phyloP scores from a whole-genome alignment of 2,113 vertebrate species.

The Rhinogobius similis region DNA sequence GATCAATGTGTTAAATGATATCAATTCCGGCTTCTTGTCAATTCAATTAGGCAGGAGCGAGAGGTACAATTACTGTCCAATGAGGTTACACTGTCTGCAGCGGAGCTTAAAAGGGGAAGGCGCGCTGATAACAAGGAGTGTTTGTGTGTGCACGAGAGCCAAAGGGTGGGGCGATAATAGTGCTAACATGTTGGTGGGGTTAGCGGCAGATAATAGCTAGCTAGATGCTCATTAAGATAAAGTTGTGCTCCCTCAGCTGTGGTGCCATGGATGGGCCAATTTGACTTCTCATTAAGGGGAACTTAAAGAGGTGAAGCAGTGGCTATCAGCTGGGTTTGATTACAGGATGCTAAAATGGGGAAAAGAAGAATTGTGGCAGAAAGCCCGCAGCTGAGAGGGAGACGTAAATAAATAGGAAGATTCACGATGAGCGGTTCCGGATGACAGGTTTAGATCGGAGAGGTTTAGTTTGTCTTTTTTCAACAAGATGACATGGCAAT shows the following conservation, averaged over 20 bases:
- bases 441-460: slow-evolving; percentile 28
- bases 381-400: slow-evolving; percentile 12
- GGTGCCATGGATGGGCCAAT: slow-evolving; percentile 62
- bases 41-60: slow-evolving; percentile 81
- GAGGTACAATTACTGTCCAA: slow-evolving; percentile 80
- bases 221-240: slow-evolving; percentile 75
- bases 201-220: slow-evolving; percentile 69
- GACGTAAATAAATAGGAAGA: slow-evolving; percentile 11
- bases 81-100: slow-evolving; percentile 72
- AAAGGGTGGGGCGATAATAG: slow-evolving; percentile 40
- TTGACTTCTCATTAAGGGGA: slow-evolving; percentile 72
- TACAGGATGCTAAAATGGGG: slow-evolving; percentile 53
- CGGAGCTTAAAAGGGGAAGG: slow-evolving; percentile 61
- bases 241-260: slow-evolving; percentile 58
- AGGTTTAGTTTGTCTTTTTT: slow-evolving; percentile 4
- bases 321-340: slow-evolving; percentile 64
- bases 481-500: slow-evolving; percentile 25
- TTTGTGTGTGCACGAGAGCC: slow-evolving; percentile 43
- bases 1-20: slow-evolving; percentile 83
- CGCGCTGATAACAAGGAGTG: slow-evolving; percentile 63
- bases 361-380: slow-evolving; percentile 14
- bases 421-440: slow-evolving; percentile 14
- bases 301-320: slow-evolving; percentile 61
- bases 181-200: slow-evolving; percentile 65
- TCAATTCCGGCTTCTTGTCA: slow-evolving; percentile 77